These are phyloP conservation scores for Rhadina sibilatrix DNA, from an alignment of 2,113 vertebrate species.

Conservation along the genomic window DNA sequence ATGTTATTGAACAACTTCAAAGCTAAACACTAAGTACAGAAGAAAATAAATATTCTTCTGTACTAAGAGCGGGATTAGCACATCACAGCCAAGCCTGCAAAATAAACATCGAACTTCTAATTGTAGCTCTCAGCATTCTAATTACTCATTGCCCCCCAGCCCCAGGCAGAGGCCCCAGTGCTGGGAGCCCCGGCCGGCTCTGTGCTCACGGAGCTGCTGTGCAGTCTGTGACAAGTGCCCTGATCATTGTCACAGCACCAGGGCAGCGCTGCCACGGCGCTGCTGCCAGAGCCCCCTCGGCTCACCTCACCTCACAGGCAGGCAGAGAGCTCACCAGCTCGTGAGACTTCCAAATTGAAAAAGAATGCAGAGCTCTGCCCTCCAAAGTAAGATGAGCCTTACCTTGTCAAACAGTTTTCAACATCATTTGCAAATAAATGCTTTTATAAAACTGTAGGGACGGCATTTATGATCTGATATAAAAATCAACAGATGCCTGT, in stretches of 20 bases:
- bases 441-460: constrained; percentile 16
- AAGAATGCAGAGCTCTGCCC: background rate
- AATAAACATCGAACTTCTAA: constrained; percentile 26
- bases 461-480: constrained; percentile 6
- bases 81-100: background rate
- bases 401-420: background rate
- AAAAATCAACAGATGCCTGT: constrained; percentile 55
- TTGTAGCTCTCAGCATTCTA: background rate
- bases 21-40: constrained; percentile 7
- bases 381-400: background rate
- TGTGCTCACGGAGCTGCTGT: background rate
- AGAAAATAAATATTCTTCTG: constrained; percentile 41
- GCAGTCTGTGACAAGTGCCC: background rate
- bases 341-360: background rate
- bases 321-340: background rate
- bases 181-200: rapidly evolving
- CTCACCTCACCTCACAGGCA: background rate
- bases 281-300: background rate
- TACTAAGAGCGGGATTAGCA: constrained; percentile 40
- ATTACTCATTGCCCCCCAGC: background rate
- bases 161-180: rapidly evolving
- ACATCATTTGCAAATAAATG: background rate
- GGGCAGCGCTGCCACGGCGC: background rate
- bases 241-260: background rate
- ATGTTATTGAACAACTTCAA: constrained; percentile 55